These are phyloP conservation scores for Arrhopalites spinosus DNA, from an alignment of 2,888 invertebrate species.

Conservation along the genomic window DNA sequence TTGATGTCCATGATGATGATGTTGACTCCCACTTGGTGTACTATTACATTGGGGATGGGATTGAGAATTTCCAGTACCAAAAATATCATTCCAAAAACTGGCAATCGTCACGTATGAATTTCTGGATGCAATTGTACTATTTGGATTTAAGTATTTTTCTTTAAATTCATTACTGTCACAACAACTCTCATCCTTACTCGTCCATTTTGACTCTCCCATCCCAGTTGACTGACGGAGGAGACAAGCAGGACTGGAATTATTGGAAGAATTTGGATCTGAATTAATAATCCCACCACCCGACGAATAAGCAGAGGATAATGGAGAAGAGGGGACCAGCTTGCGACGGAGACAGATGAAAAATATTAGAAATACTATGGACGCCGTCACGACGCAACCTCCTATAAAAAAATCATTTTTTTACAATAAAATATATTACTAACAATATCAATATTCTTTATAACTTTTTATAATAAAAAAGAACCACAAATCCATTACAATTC, in stretches of 20 bases:
- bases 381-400: constrained; percentile 56
- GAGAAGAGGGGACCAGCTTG: constrained; percentile 52
- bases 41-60: not conserved
- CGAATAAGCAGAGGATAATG: constrained; percentile 11
- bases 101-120: constrained; percentile 55
- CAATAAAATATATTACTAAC: no score
- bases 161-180: constrained; percentile 21
- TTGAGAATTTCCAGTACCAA: constrained; percentile 36
- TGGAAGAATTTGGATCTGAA: constrained; percentile 50
- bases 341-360: constrained; percentile 56
- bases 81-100: constrained; percentile 56
- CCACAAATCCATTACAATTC: no score
- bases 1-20: not conserved
- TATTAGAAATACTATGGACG: constrained; percentile 53
- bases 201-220: constrained; percentile 28
- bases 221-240: constrained; percentile 50
- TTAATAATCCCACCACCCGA: constrained; percentile 23
- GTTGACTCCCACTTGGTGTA: not conserved
- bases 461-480: no score
- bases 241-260: constrained; percentile 55
- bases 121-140: constrained; percentile 41
- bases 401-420: no score
- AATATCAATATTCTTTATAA: no score
- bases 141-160: constrained; percentile 32
- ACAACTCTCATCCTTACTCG: constrained; percentile 13